Evolutionary conservation across 2,888 invertebrate genomes (phyloP), one percentile per base, ranked within the genome.

Genomic region (Abrostola tripartita): DNA sequence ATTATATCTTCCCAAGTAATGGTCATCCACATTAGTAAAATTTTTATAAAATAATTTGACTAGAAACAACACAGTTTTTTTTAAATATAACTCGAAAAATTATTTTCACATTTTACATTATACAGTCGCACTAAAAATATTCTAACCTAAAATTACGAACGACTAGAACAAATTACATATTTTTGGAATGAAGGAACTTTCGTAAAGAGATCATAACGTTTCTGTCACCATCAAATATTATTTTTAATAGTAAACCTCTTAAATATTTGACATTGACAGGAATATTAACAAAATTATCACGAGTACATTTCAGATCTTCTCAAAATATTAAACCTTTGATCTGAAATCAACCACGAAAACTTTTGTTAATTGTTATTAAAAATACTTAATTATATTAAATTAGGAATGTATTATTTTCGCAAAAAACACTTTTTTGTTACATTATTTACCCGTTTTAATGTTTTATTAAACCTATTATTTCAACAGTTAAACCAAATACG

Each of bases 11-110:
- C 63, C 40, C 40, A 71, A 74, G 76, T 70, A 71, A 83, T 85
- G 81, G 71, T 52, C 62, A 78, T 88, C 90, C 91, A 90, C 88
- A 90, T 87, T 87, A 85, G 87, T 84, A 85, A 90, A 88, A 88
- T 79, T 79, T 76, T 78, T 80, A 86, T 86, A 88, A 92, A 92
- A 90, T 90, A 91, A 92, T 92, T 94, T 91, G 94, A 94, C 94
- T 94, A 93, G 94, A 92, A 91, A 88, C 86, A 93, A 94, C 91
- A 88, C 86, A 90, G 74, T 75, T 80, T 75, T 75, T 74, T 75
- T 74, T 47, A 24, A 14, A 81, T 85, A 86, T 87, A 89, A 85
- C 82, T 82, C 84, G 90, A 85, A 90, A 92, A 89, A 83, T 69
- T 79, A 91, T 85, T 81, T 88, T 84, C 83, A 79, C 66, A 76